phyloP scores from a whole-genome alignment of 2,113 vertebrate genomes.

The Athene cunicularia region DNA sequence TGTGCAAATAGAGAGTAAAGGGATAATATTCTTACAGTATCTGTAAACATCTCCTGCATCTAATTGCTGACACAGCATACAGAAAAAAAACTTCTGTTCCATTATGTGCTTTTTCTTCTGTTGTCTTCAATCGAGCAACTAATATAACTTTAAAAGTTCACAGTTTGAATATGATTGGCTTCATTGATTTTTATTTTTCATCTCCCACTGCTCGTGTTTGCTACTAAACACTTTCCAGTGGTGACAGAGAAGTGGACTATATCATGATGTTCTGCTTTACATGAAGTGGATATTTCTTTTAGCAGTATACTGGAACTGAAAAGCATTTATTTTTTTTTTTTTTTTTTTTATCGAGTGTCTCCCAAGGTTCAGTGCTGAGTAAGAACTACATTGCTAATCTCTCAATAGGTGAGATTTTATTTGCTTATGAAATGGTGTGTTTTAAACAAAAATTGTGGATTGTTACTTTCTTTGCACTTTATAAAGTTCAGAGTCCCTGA shows the following conservation, averaged over 20 bases:
- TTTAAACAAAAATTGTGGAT: not conserved
- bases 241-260: not conserved
- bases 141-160: not conserved
- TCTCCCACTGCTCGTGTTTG: not conserved
- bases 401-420: not conserved
- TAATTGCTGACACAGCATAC: not conserved
- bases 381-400: not conserved
- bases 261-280: not conserved
- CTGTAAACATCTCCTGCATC: not conserved
- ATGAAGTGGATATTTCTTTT: not conserved
- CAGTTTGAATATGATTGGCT: not conserved
- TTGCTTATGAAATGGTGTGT: not conserved
- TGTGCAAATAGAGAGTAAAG: not conserved
- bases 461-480: not conserved
- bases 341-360: not conserved
- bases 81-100: not conserved
- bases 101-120: not conserved
- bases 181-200: conserved; percentile 13
- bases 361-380: not conserved
- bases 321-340: not conserved
- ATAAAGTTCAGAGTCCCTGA: not conserved
- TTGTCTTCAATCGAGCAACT: not conserved
- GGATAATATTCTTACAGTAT: not conserved
- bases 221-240: not conserved
- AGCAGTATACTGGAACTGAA: not conserved